phyloP scores from a whole-genome alignment of 92 coral and sea anemone species.

The Parazoanthus darwini region DNA sequence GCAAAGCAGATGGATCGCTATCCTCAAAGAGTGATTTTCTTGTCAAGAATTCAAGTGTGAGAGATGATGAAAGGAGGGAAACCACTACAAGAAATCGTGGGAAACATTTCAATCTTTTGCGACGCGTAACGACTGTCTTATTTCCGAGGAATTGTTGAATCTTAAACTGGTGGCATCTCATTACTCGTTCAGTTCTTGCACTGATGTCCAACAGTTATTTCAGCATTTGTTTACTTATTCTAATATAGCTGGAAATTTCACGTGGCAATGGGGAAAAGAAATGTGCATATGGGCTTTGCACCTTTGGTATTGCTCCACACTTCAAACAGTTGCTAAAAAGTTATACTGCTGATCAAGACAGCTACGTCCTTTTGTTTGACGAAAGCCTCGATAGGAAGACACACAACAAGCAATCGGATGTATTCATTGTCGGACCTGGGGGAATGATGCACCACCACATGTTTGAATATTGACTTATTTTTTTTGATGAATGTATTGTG shows the following conservation, averaged over 20 bases:
- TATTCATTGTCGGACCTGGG: constrained; percentile 43
- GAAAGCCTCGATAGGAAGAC: constrained; percentile 45
- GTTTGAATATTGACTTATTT: neutral
- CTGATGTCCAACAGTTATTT: constrained; percentile 40
- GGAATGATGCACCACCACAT: constrained; percentile 26
- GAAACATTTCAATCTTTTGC: neutral
- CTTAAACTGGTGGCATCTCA: constrained; percentile 46
- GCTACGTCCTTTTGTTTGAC: constrained; percentile 13
- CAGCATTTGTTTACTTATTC: constrained; percentile 33
- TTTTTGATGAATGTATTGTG: neutral
- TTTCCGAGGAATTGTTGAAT: constrained; percentile 19
- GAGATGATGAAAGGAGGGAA: too few relatives aligned
- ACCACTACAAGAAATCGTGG: too few relatives aligned
- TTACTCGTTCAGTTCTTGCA: constrained; percentile 45
- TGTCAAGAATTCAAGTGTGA: too few relatives aligned
- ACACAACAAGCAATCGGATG: constrained; percentile 47
- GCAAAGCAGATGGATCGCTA: neutral
- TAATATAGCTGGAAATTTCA: constrained; percentile 36
- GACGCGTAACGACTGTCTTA: constrained; percentile 32
- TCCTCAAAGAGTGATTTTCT: too few relatives aligned
- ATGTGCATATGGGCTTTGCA: constrained; percentile 10
- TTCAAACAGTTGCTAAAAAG: constrained; percentile 42
- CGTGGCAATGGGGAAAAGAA: constrained; percentile 23
- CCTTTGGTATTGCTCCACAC: constrained; percentile 46
- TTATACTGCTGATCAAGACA: constrained; percentile 32